Evolutionary conservation across 2,888 invertebrate genomes (phyloP).

Genomic region (Oxyteleia sp.): DNA sequence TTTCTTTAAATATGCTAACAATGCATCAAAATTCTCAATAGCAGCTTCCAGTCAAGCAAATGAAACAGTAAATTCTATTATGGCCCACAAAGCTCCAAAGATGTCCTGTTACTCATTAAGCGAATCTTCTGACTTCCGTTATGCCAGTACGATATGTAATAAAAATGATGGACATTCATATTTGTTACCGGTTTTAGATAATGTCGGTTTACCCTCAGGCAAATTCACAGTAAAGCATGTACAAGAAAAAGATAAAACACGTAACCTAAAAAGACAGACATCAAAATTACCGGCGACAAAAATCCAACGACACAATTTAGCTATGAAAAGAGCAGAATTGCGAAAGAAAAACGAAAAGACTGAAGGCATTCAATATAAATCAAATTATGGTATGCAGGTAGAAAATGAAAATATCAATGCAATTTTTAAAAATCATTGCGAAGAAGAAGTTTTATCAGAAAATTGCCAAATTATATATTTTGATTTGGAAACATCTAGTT

Average conservation of each 20-base stretch:
- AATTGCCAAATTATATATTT: conserved; percentile 30
- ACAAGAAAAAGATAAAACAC: too few species aligned
- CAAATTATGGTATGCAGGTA: conserved; percentile 22
- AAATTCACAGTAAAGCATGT: too few species aligned
- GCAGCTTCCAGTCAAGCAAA: conserved; percentile 33
- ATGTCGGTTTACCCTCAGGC: too few species aligned
- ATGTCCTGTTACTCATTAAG: not conserved
- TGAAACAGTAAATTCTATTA: conserved; percentile 36
- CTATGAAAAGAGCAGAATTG: not conserved
- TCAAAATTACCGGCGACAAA: conserved; percentile 22
- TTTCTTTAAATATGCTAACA: conserved; percentile 37
- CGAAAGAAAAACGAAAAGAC: conserved; percentile 3
- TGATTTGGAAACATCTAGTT: conserved; percentile 18
- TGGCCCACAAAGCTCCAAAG: conserved; percentile 35
- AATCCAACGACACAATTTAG: not conserved
- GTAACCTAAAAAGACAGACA: too few species aligned
- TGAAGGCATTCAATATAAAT: conserved; percentile 22
- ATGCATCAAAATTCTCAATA: conserved; percentile 22
- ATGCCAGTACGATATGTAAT: not conserved
- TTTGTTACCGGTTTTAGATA: too few species aligned
- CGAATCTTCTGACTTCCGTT: conserved; percentile 6
- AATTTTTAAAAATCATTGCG: not conserved
- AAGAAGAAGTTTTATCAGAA: conserved; percentile 7
- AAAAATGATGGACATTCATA: conserved; percentile 18
- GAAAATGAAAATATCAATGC: not conserved